phyloP scores from a whole-genome alignment of 2,888 invertebrate species.

The Eupithecia centaureata region DNA sequence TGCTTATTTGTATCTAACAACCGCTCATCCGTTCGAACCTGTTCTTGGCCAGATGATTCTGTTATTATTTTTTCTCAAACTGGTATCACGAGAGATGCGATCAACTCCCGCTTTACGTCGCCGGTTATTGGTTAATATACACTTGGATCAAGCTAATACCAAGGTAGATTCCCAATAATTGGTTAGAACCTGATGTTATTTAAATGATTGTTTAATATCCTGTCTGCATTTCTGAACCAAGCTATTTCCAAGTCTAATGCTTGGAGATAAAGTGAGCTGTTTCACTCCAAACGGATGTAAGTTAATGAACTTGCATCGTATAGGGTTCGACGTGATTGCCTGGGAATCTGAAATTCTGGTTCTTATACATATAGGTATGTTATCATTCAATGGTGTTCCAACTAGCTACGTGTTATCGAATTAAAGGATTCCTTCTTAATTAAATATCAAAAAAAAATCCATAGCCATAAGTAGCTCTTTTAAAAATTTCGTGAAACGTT shows the following conservation, averaged over 20 bases:
- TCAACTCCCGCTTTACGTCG: constrained; percentile 52
- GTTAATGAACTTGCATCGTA: constrained; percentile 17
- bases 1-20: constrained; percentile 39
- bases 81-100: constrained; percentile 53
- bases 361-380: too few relatives aligned
- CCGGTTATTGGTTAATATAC: constrained; percentile 35
- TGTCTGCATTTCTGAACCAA: constrained; percentile 33
- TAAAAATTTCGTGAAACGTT: too few relatives aligned
- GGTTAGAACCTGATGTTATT: neutral
- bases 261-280: constrained; percentile 25
- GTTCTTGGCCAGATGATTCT: constrained; percentile 76
- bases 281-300: constrained; percentile 17
- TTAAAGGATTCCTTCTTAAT: neutral
- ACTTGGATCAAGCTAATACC: constrained; percentile 1
- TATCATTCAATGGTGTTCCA: neutral
- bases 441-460: too few relatives aligned
- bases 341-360: neutral
- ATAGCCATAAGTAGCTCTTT: too few relatives aligned
- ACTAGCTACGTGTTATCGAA: neutral
- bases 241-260: constrained; percentile 28
- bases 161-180: constrained; percentile 2
- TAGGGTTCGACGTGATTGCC: neutral
- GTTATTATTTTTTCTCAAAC: constrained; percentile 73
- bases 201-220: constrained; percentile 37
- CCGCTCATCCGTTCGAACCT: constrained; percentile 70